phyloP scores from a whole-genome alignment of 2,113 vertebrate species.

The Prolemur simus region DNA sequence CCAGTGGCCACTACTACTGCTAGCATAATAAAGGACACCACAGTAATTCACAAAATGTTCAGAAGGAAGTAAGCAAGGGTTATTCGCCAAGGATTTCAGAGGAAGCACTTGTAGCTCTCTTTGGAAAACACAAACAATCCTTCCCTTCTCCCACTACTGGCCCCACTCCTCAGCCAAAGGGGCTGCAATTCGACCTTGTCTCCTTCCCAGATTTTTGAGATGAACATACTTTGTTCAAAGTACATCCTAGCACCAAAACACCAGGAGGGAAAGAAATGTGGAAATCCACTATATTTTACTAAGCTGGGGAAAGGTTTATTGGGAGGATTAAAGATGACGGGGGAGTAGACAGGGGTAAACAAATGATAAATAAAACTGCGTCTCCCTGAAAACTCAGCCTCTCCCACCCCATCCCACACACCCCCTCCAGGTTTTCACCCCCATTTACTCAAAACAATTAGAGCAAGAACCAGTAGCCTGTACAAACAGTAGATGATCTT shows the following conservation, averaged over 20 bases:
- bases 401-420: neutral
- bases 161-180: neutral
- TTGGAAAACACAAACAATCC: neutral
- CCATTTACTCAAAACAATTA: neutral
- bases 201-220: neutral
- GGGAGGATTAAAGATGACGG: slow-evolving; percentile 48
- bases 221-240: neutral
- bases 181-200: neutral
- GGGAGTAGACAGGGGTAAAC: neutral
- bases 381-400: slow-evolving; percentile 48
- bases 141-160: neutral
- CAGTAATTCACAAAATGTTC: accelerated
- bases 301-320: slow-evolving; percentile 31
- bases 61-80: neutral
- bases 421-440: neutral
- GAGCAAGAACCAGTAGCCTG: slow-evolving; percentile 26
- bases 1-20: neutral
- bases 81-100: neutral
- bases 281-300: slow-evolving; percentile 44
- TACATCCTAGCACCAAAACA: neutral
- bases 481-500: slow-evolving; percentile 1
- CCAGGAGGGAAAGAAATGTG: neutral
- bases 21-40: neutral
- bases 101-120: neutral
- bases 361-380: slow-evolving; percentile 13